Evolutionary conservation across 2,113 vertebrate genomes (phyloP).

Genomic region (Sus scrofa): DNA sequence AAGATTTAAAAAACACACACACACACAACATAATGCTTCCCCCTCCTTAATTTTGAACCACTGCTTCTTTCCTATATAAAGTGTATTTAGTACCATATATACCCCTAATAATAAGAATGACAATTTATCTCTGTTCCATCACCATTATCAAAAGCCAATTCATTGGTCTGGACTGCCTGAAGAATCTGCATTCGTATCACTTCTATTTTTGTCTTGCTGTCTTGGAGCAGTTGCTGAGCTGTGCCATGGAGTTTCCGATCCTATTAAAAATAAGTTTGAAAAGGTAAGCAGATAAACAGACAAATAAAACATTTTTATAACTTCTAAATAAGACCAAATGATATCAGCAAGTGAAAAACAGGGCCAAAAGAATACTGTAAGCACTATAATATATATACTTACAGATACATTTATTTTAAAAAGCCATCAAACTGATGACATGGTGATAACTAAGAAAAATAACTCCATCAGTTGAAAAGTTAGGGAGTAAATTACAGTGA

Average conservation of each 20-base stretch:
- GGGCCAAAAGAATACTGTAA: conserved; percentile 12
- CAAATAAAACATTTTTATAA: conserved; percentile 40
- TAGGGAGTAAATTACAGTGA: background rate
- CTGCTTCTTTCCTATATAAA: background rate
- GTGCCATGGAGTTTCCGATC: conserved; percentile 97
- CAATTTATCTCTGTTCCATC: conserved; percentile 89
- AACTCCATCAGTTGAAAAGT: conserved; percentile 28
- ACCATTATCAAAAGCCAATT: conserved; percentile 96
- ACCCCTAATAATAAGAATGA: conserved; percentile 54
- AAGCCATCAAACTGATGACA: background rate
- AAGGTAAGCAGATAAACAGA: conserved; percentile 58
- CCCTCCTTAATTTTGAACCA: conserved; percentile 41
- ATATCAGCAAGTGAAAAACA: conserved; percentile 25
- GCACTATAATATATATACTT: background rate
- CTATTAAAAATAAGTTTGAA: conserved; percentile 86
- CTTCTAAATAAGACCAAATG: conserved; percentile 48
- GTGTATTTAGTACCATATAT: conserved; percentile 5
- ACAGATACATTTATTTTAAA: background rate
- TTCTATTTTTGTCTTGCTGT: conserved; percentile 99
- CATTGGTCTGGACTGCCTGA: conserved; percentile 96
- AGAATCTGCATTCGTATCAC: conserved; percentile 99
- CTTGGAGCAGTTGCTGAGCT: conserved; percentile 99
- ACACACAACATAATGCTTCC: background rate
- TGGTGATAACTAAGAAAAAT: background rate
- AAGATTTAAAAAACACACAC: background rate